phyloP scores from a whole-genome alignment of 2,888 invertebrate genomes.

The Eilema sororculum region DNA sequence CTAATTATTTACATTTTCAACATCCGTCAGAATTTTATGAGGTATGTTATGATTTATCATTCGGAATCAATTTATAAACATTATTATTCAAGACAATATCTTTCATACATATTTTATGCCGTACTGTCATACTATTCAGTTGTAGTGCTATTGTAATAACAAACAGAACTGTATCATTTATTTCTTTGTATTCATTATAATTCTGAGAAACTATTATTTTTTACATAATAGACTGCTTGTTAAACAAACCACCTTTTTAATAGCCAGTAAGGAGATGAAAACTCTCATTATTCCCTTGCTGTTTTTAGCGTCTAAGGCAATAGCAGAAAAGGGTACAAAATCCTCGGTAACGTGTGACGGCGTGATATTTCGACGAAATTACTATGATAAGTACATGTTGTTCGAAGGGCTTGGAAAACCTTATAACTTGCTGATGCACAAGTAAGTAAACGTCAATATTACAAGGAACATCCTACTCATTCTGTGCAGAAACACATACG shows the following conservation, averaged over 20 bases:
- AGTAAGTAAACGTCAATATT: conserved; percentile 42
- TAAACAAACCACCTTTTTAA: too few species aligned
- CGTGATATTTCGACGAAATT: conserved; percentile 69
- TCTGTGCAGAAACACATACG: too few species aligned
- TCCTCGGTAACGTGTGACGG: conserved; percentile 45
- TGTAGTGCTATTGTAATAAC: neutral
- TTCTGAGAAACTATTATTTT: too few species aligned
- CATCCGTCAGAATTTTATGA: neutral
- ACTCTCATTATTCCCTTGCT: neutral
- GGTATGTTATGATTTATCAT: conserved; percentile 1
- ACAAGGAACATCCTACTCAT: accelerated
- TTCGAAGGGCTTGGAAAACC: conserved; percentile 65
- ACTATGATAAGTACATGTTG: conserved; percentile 67
- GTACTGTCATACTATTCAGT: neutral
- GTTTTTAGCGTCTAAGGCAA: neutral
- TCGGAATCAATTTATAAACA: neutral
- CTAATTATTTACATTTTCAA: neutral
- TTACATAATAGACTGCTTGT: too few species aligned
- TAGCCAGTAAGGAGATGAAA: neutral
- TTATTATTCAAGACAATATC: neutral
- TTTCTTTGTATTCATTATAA: neutral
- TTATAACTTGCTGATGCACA: conserved; percentile 72
- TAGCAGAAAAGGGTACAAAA: conserved; percentile 3
- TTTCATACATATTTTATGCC: neutral
- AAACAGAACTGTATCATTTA: neutral